Conservation (phyloP, 2,888 invertebrate genomes). For the Argyresthia goedartella region DNA sequence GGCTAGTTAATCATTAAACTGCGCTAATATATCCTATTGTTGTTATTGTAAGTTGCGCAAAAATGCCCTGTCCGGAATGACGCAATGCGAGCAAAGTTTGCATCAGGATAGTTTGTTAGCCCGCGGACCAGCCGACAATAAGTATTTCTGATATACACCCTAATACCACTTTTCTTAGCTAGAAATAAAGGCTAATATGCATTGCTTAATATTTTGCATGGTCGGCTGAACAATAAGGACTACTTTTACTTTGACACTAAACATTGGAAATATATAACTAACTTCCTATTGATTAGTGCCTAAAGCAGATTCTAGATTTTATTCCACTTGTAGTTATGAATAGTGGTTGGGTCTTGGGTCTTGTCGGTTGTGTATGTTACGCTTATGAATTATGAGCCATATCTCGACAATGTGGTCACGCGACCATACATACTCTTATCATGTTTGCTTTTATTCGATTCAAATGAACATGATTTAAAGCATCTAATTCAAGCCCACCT, state of each 20-base stretch:
- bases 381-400: no score
- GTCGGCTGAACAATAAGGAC: background rate
- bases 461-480: no score
- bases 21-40: background rate
- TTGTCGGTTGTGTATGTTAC: no score
- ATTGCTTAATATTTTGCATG: no score
- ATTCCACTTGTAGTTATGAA: no score
- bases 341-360: no score
- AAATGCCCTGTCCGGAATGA: conserved; percentile 13
- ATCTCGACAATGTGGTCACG: no score
- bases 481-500: no score
- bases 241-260: conserved; percentile 3
- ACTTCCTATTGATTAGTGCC: conserved; percentile 1
- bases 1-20: background rate
- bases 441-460: no score
- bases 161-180: background rate
- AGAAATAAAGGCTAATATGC: background rate
- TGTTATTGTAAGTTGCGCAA: background rate
- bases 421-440: no score
- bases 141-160: background rate
- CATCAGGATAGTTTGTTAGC: conserved; percentile 18
- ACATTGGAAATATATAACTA: background rate
- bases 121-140: background rate
- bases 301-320: no score
- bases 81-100: conserved; percentile 23